These are phyloP conservation scores for Sinocyclocheilus rhinocerous DNA, from an alignment of 2,113 vertebrate species.

Conservation along the genomic window DNA sequence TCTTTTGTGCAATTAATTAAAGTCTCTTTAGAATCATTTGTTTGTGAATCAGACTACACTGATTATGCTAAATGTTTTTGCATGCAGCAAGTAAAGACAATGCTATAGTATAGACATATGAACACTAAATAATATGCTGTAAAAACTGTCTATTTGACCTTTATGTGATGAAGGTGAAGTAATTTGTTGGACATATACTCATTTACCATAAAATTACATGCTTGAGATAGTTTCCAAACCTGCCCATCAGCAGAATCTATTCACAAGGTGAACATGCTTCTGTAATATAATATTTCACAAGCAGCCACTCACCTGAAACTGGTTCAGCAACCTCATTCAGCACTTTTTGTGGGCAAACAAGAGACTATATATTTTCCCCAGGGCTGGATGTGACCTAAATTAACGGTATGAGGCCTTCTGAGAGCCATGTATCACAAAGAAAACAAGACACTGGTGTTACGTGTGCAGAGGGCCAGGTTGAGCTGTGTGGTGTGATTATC, in stretches of 20 bases:
- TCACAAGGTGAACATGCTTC: background rate
- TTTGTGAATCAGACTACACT: background rate
- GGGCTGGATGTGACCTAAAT: conserved; percentile 7
- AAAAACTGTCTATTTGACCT: conserved; percentile 22
- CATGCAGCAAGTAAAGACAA: background rate
- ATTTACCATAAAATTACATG: background rate
- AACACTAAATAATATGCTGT: background rate
- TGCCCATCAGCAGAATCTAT: background rate
- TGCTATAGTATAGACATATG: background rate
- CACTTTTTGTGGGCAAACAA: background rate
- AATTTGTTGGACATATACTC: background rate
- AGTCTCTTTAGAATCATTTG: background rate
- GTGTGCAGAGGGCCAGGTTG: background rate
- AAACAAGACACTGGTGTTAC: background rate
- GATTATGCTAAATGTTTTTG: background rate
- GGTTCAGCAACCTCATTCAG: conserved; percentile 1
- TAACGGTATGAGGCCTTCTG: background rate
- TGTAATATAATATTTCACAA: background rate
- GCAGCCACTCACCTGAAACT: background rate
- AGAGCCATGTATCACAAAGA: background rate
- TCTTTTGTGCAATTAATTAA: background rate
- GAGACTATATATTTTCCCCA: background rate
- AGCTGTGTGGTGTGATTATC: conserved; percentile 18
- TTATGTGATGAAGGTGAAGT: conserved; percentile 5
- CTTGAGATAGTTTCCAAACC: background rate